phyloP scores from a whole-genome alignment of 2,113 vertebrate genomes.

The Channa argus region DNA sequence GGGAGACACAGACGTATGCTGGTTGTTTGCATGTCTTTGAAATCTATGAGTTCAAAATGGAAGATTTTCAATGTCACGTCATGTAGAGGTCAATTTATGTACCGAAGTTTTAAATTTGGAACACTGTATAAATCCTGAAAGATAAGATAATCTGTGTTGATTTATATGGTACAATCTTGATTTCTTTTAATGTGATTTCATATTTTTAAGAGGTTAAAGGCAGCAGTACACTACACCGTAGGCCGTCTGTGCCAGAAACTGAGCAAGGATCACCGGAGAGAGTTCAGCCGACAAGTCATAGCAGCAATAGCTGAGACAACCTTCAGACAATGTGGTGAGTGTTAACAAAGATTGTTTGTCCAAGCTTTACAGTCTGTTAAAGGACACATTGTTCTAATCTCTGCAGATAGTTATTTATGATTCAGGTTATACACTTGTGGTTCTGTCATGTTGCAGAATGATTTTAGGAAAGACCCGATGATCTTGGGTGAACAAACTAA shows the following conservation, averaged over 20 bases:
- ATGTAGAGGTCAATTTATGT: too few relatives aligned
- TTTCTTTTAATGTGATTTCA: not conserved
- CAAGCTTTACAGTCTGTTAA: not conserved
- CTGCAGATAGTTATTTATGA: too few relatives aligned
- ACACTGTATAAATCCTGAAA: not conserved
- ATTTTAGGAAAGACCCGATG: too few relatives aligned
- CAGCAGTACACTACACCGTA: slow-evolving; percentile 89
- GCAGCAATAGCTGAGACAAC: slow-evolving; percentile 90
- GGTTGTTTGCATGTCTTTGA: too few relatives aligned
- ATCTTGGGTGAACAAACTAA: too few relatives aligned
- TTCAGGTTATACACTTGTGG: too few relatives aligned
- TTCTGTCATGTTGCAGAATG: too few relatives aligned
- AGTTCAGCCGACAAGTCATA: slow-evolving; percentile 87
- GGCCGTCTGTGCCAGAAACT: slow-evolving; percentile 85
- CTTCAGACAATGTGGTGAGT: slow-evolving; percentile 92
- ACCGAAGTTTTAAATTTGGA: not conserved
- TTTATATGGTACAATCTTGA: not conserved
- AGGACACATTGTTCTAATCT: too few relatives aligned
- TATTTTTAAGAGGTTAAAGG: slow-evolving; percentile 88
- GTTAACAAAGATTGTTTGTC: too few relatives aligned
- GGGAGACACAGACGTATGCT: too few relatives aligned
- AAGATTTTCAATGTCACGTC: too few relatives aligned
- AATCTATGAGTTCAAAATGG: too few relatives aligned
- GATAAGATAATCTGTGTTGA: not conserved
- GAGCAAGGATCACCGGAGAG: slow-evolving; percentile 73